A percentile compares a stretch with the other conserved stretches of the same genome.
phyloP scores from a whole-genome alignment of 2,888 invertebrate species.

The Hypsopygia costalis region DNA sequence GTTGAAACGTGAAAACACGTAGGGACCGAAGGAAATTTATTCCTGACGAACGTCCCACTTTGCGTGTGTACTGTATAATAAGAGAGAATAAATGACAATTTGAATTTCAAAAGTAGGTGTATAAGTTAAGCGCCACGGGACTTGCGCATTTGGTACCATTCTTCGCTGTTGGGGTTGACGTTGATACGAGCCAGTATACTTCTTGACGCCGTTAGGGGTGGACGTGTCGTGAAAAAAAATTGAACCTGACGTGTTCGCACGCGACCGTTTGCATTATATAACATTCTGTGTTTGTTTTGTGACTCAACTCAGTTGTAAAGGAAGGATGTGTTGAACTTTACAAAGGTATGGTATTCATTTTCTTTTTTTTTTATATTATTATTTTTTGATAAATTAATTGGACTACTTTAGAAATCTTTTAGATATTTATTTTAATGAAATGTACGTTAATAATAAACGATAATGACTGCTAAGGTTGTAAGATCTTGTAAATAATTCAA shows the following conservation, averaged over 20 bases:
- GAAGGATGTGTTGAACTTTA: constrained; percentile 36
- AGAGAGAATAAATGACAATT: constrained; percentile 59
- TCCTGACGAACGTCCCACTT: constrained; percentile 33
- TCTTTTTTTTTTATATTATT: constrained; percentile 15
- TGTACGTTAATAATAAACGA: too few relatives aligned
- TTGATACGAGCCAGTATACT: constrained; percentile 59
- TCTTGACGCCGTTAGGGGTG: constrained; percentile 32
- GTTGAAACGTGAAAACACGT: constrained; percentile 35
- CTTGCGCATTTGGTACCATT: constrained; percentile 74
- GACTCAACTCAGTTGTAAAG: constrained; percentile 33
- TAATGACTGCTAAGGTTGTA: constrained; percentile 1
- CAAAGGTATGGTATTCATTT: constrained; percentile 28
- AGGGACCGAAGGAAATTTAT: constrained; percentile 37
- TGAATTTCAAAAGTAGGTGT: constrained; percentile 65
- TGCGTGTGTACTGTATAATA: constrained; percentile 51
- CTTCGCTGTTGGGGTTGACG: constrained; percentile 49
- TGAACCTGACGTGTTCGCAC: constrained; percentile 49
- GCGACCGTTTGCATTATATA: constrained; percentile 64
- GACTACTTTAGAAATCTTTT: constrained; percentile 15
- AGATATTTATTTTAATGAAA: too few relatives aligned
- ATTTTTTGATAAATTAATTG: too few relatives aligned
- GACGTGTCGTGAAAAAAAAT: constrained; percentile 34
- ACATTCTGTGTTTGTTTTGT: constrained; percentile 67
- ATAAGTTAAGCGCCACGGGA: constrained; percentile 68
- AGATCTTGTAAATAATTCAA: constrained; percentile 21